Conservation (phyloP, 2,888 invertebrate species). For the Noctua pronuba region DNA sequence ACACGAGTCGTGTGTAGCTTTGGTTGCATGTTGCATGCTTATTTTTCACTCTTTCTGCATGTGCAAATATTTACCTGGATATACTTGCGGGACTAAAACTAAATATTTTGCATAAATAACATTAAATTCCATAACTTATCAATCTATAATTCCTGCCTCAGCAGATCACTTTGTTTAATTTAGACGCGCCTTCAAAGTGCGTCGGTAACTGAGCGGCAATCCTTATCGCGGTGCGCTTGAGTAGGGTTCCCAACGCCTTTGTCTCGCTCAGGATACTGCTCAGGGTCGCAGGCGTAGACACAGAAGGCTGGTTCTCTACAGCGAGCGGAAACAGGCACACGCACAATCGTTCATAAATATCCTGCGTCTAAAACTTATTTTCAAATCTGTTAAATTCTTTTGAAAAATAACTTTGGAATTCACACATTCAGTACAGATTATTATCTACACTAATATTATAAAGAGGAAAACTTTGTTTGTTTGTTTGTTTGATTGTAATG, state of each 20-base stretch:
- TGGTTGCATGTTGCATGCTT: background rate
- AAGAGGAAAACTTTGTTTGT: too few species aligned
- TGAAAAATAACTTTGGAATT: background rate
- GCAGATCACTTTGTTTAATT: slow-evolving; percentile 25
- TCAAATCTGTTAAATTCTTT: background rate
- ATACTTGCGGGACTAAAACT: background rate
- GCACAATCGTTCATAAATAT: background rate
- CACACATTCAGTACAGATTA: background rate
- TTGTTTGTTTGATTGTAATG: too few species aligned
- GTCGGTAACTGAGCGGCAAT: slow-evolving; percentile 25
- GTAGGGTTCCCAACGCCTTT: background rate
- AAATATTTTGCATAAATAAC: background rate
- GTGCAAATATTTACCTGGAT: too few species aligned
- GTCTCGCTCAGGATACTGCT: background rate
- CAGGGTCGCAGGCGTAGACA: background rate
- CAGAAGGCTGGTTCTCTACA: background rate
- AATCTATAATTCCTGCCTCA: background rate
- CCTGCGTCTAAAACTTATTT: background rate
- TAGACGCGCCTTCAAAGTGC: slow-evolving; percentile 10
- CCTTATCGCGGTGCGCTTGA: slow-evolving; percentile 32
- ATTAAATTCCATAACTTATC: background rate
- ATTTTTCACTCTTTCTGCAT: background rate
- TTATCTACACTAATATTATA: too few species aligned
- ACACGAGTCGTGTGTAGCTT: background rate
- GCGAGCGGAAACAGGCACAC: background rate